Evolutionary conservation across 2,888 invertebrate genomes (phyloP), one percentile per base, ranked within the genome.

Genomic region (Monoplex corrugatus): DNA sequence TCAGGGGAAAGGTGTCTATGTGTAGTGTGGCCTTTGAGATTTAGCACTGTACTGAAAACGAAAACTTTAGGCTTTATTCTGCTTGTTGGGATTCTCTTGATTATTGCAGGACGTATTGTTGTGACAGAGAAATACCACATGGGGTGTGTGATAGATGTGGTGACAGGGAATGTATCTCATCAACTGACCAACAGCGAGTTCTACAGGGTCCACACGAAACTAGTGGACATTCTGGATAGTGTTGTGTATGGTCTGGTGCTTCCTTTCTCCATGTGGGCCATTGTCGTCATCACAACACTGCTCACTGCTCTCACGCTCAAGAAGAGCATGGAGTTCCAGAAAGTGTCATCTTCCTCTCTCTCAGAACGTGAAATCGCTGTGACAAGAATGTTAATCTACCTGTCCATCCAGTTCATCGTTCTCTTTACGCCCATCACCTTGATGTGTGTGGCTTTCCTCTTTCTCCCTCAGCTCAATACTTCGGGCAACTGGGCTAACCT

Each of bases 361-460:
- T 80, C 80, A 43, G 43, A 16, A 6, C 28, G 43, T 28, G 35
- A 80, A 28, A 2, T 80, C 35, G 80, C 43, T 0, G 43, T 80
- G 80, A 80, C 80, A 40, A 80, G 43, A 43, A 80, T 80, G 80
- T 28, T 80, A 8, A 80, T 80, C n/a, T 80, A 80, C 43, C 32
- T 43, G 32, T 80, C 80, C 80, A 80, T 80, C 40, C 80, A 80
- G 80, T 80, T 80, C 43, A 80, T 80, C 28, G 43, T 80, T 6
- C 28, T 80, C 43, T 43, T 43, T 43, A 80, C n/a, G 1, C 80
- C 80, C 43, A 43, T 6, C 80, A 43, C 43, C 35, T 8, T 80
- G 28, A 0, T 40, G 35, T 35, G 80, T 13, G 16, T 80, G 32
- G 10, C 43, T 3, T 28, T 40, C 3, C 28, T 80, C 43, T 40